These are phyloP conservation scores for Coregonus ussuriensis DNA, from an alignment of 2,797 vertebrate genomes.

Conservation along the genomic window DNA sequence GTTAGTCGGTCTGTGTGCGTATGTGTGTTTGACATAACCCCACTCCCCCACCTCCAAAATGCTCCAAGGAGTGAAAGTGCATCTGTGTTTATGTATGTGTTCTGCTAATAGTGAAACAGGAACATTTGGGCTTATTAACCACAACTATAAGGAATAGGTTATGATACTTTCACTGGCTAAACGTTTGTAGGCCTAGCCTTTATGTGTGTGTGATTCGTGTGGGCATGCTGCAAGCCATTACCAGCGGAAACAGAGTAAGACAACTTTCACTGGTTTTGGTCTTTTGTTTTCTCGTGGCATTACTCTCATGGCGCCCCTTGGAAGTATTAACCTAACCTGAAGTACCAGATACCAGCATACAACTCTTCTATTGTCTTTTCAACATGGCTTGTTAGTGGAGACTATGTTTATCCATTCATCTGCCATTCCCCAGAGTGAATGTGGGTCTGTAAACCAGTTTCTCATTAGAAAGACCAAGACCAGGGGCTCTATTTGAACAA, in stretches of 20 bases:
- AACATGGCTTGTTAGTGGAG: no score
- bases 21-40: background rate
- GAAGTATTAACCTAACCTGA: background rate
- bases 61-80: background rate
- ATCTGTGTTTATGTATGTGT: background rate
- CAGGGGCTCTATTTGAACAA: no score
- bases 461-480: no score
- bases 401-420: no score
- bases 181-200: background rate
- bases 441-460: no score
- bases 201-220: background rate
- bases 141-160: conserved; percentile 70
- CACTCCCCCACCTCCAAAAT: background rate
- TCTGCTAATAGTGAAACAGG: conserved; percentile 70
- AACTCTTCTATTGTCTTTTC: no score
- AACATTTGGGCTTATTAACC: conserved; percentile 69
- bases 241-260: conserved; percentile 19
- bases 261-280: conserved; percentile 51
- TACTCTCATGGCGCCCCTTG: conserved; percentile 23
- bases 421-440: no score
- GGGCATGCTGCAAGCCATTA: background rate
- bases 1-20: conserved; percentile 18
- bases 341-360: background rate
- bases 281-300: conserved; percentile 1
- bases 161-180: conserved; percentile 77